Conservation (phyloP, 2,113 vertebrate genomes). For the Arenaria interpres region DNA sequence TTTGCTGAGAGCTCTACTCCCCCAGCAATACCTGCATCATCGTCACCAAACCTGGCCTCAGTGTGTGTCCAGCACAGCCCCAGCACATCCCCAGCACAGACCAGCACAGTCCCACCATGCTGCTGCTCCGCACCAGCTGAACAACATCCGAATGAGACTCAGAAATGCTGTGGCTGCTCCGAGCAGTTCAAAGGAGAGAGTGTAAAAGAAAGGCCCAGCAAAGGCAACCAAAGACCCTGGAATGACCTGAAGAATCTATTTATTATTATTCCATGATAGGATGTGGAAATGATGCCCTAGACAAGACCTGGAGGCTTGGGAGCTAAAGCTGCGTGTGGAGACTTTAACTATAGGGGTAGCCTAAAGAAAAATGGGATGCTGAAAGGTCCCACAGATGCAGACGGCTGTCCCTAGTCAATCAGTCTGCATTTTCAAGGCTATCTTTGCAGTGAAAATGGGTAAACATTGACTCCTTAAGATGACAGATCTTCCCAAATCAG, state of each 20-base stretch:
- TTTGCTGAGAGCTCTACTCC: not conserved
- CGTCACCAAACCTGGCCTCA: not conserved
- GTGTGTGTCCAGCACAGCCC: not conserved
- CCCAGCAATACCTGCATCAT: not conserved
- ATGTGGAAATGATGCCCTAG: not conserved
- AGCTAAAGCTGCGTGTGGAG: not conserved
- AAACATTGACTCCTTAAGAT: not conserved
- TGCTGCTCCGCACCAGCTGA: not conserved
- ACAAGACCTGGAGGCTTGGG: not conserved
- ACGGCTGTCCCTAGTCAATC: accelerated
- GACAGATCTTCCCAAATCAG: not conserved
- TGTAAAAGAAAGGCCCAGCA: not conserved
- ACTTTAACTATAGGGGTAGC: not conserved
- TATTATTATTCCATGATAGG: not conserved
- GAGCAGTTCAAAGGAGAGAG: not conserved
- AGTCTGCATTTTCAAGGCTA: not conserved
- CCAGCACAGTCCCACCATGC: not conserved
- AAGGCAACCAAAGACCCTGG: not conserved
- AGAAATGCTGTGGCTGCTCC: not conserved
- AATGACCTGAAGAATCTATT: not conserved
- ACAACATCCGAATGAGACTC: not conserved
- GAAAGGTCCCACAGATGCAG: not conserved
- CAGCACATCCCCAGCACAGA: not conserved
- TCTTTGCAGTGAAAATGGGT: not conserved
- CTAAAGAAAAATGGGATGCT: not conserved